A percentile compares a stretch with the other conserved stretches of the same genome.
phyloP scores from a whole-genome alignment of 2,113 vertebrate species.

The Herpetotheres cachinnans region DNA sequence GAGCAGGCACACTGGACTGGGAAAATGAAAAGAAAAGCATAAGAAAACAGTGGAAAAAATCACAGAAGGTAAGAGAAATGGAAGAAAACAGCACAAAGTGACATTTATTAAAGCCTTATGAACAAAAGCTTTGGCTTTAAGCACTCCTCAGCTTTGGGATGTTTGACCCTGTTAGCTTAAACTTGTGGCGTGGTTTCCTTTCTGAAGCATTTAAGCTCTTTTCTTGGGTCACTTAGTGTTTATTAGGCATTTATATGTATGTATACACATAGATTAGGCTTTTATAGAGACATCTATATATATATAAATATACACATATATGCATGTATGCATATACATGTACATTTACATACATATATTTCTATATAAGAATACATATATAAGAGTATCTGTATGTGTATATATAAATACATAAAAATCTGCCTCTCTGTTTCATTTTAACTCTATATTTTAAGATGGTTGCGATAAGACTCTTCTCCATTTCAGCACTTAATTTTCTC shows the following conservation, averaged over 20 bases:
- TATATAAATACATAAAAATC: background rate
- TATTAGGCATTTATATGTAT: background rate
- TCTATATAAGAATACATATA: too few relatives aligned
- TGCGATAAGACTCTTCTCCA: background rate
- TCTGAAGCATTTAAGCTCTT: background rate
- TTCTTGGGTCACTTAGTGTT: background rate
- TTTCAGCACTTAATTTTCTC: background rate
- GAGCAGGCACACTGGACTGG: background rate
- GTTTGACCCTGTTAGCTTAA: background rate
- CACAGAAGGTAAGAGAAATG: slow-evolving; percentile 22
- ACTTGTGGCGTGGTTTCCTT: background rate
- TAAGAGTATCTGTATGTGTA: too few relatives aligned
- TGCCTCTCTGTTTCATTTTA: background rate
- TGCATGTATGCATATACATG: too few relatives aligned
- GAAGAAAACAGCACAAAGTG: background rate
- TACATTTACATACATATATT: too few relatives aligned
- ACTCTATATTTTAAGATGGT: background rate
- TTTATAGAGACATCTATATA: background rate
- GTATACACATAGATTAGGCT: background rate
- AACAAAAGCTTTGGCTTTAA: background rate
- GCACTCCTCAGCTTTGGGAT: background rate
- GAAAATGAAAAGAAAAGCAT: accelerated
- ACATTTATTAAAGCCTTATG: background rate
- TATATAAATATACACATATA: background rate
- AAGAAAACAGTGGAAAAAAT: background rate